Evolutionary conservation across 2,888 invertebrate species (phyloP), one percentile per base, ranked within the genome.

Genomic region (Pimpla rufipes): DNA sequence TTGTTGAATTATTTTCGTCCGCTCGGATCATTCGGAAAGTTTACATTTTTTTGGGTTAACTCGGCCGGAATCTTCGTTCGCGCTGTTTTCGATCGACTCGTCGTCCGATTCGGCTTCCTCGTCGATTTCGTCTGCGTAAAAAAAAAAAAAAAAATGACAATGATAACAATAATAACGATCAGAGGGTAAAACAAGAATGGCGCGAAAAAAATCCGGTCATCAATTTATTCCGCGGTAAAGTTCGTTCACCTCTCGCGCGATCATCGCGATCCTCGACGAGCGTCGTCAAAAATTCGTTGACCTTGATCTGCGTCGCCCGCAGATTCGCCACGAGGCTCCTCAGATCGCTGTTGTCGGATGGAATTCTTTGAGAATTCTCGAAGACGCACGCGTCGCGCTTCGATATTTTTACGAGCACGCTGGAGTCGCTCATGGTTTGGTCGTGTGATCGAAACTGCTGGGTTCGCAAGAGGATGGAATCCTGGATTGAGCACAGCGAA

Each of bases 231-330:
- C 57, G 50, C 37, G 62, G n/a, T 66, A 66, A 11, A 67, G 78
- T 78, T 80, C 76, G 37, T 84, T 85, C 83, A 87, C 87, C 87
- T 62, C 18, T 62, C 37, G 76, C 57, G 1, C 47, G 37, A 52
- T 70, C 75, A 16, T 75, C 35, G 3, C 42, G 40, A 23, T 76
- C 82, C n/a, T 88, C 83, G 40, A 92, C 87, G 18, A 92, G 85
- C 29, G 78, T 84, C 10, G 92, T 92, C 71, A 93, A 85, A 81
- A 90, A 89, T 67, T 89, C 86, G 81, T 93, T 93, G 57, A 90
- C 88, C 79, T 81, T 87, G 47, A 82, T 79, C 81, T 90, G 92
- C 3, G 88, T 84, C 3, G 88, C 85, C 66, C 87, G 89, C 67
- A 93, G 85, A 74, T 83, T 87, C 6, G 47, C 73, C 16, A 90